A percentile compares a stretch with the other conserved stretches of the same genome.
Conservation (phyloP, 2,113 vertebrate species). For the Tichodroma muraria region DNA sequence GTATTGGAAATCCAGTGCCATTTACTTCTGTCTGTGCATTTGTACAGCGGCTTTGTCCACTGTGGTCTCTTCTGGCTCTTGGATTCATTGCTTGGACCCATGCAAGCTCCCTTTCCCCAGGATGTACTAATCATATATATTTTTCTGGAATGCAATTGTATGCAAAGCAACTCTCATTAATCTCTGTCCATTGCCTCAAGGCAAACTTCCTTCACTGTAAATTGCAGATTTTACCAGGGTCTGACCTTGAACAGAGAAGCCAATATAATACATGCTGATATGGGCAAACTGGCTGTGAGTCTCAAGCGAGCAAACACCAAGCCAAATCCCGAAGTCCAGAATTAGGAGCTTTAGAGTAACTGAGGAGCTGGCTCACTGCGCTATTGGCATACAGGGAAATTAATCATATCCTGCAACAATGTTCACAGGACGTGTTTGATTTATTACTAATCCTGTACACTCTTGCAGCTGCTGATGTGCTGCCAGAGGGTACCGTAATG, state of each 20-base stretch:
- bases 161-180: background rate
- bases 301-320: background rate
- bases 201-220: background rate
- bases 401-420: conserved; percentile 41
- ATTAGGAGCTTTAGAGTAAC: background rate
- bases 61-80: background rate
- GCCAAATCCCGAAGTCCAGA: background rate
- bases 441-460: conserved; percentile 32
- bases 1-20: background rate
- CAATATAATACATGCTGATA: background rate
- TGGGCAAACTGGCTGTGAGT: background rate
- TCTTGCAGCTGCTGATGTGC: conserved; percentile 31
- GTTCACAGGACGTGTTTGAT: conserved; percentile 41
- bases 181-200: background rate
- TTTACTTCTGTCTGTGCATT: background rate
- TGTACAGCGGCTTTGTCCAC: background rate
- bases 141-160: background rate
- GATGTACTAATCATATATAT: background rate
- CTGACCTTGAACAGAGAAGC: background rate
- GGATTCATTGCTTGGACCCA: background rate
- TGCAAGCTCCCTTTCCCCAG: background rate
- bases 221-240: conserved; percentile 5
- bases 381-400: conserved; percentile 10
- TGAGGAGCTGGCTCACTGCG: background rate
- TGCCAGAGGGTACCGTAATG: conserved; percentile 17